Percentiles rank a stretch among this genome's conserved stretches.
Evolutionary conservation across 2,113 vertebrate genomes (phyloP).

Genomic region (Coregonus clupeaformis): DNA sequence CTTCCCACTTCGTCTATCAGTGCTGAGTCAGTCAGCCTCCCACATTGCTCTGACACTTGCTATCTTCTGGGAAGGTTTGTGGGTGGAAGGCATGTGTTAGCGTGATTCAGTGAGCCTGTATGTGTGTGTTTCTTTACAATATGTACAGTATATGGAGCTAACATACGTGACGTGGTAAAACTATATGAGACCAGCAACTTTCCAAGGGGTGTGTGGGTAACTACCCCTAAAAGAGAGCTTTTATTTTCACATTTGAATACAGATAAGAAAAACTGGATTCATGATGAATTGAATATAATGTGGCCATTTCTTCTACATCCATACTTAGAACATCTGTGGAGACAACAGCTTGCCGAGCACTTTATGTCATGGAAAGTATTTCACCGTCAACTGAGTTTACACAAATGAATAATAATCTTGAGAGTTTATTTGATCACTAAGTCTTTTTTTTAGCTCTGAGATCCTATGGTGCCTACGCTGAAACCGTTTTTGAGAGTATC

Average conservation of each 20-base stretch:
- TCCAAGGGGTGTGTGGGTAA: background rate
- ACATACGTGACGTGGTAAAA: too few relatives aligned
- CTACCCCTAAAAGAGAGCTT: background rate
- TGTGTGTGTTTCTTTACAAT: background rate
- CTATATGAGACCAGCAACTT: background rate
- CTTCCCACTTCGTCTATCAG: background rate
- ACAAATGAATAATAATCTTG: slow-evolving; percentile 13
- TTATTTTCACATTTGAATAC: too few relatives aligned
- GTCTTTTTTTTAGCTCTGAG: slow-evolving; percentile 14
- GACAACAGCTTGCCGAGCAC: background rate
- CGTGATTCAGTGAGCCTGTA: background rate
- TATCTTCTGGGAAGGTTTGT: background rate
- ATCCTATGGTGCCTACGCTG: slow-evolving; percentile 15
- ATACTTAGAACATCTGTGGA: too few relatives aligned
- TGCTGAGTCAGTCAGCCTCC: background rate
- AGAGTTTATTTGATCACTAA: slow-evolving; percentile 25
- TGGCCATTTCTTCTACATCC: too few relatives aligned
- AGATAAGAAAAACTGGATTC: too few relatives aligned
- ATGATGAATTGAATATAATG: too few relatives aligned
- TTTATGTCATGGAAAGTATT: slow-evolving; percentile 14
- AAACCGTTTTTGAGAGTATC: slow-evolving; percentile 34
- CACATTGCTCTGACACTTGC: slow-evolving; percentile 26
- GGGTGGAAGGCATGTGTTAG: background rate
- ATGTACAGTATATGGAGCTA: too few relatives aligned
- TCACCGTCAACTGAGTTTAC: slow-evolving; percentile 35